A percentile compares a stretch with the other conserved stretches of the same genome.
These are phyloP conservation scores for Columba janthina DNA, from an alignment of 2,113 vertebrate genomes.

Conservation along the genomic window DNA sequence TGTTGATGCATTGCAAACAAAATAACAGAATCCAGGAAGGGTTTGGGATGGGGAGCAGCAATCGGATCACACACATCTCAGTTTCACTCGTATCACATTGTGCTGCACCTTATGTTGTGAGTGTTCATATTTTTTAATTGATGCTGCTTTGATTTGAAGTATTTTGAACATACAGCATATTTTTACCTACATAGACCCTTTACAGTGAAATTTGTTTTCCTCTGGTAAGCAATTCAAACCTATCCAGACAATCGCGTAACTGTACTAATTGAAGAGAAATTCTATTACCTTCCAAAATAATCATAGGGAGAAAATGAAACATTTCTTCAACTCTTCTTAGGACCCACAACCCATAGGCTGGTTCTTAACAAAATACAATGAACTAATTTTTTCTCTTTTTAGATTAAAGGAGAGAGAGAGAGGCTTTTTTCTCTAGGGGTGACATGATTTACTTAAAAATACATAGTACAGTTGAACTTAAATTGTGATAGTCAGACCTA, in stretches of 20 bases:
- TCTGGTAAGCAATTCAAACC: background rate
- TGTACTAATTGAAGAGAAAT: background rate
- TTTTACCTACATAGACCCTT: background rate
- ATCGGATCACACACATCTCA: background rate
- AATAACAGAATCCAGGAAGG: background rate
- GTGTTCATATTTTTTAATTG: background rate
- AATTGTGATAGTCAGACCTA: background rate
- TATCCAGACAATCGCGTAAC: background rate
- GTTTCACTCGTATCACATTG: background rate
- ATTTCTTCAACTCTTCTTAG: background rate
- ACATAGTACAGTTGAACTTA: background rate
- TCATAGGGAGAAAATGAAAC: background rate
- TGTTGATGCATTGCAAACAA: background rate
- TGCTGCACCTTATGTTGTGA: rapidly evolving
- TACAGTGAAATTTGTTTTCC: background rate
- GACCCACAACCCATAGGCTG: background rate
- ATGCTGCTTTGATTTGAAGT: background rate
- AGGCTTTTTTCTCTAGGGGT: background rate
- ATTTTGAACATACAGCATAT: background rate
- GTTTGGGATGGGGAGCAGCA: background rate
- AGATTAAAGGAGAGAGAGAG: background rate
- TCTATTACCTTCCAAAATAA: background rate
- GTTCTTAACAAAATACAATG: background rate
- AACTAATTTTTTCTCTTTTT: background rate
- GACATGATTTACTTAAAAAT: background rate